Conservation (phyloP, 2,888 invertebrate genomes). For the Ephialtes manifestator region DNA sequence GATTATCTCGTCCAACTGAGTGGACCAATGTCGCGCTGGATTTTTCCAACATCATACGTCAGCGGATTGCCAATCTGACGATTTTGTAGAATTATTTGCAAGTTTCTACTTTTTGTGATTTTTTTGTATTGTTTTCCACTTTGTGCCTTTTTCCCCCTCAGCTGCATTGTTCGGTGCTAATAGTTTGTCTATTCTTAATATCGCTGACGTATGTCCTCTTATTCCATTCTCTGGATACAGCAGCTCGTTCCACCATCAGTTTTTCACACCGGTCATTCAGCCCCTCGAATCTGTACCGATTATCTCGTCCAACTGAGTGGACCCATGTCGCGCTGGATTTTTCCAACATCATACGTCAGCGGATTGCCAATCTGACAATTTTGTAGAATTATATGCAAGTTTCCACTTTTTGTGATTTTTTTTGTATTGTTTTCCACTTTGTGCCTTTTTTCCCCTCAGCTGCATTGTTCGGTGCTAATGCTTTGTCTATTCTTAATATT, state of each 20-base stretch:
- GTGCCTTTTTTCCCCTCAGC: too few species aligned
- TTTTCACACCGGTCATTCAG: slow-evolving; percentile 20
- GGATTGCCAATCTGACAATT: too few species aligned
- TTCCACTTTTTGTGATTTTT: too few species aligned
- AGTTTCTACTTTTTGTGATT: not conserved
- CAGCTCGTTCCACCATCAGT: slow-evolving; percentile 17
- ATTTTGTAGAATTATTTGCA: slow-evolving; percentile 14
- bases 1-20: slow-evolving; percentile 20
- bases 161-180: too few species aligned
- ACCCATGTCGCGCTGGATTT: too few species aligned
- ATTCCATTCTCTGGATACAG: not conserved
- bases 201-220: slow-evolving; percentile 4
- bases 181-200: not conserved
- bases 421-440: too few species aligned
- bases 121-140: too few species aligned
- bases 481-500: not conserved
- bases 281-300: slow-evolving; percentile 22
- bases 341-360: too few species aligned
- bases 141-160: too few species aligned
- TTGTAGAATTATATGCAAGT: too few species aligned
- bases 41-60: not conserved
- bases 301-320: not conserved
- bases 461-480: too few species aligned
- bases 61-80: not conserved
- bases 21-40: slow-evolving; percentile 12